Evolutionary conservation across 1,140 invertebrate species (phyloP), one percentile per base, ranked within the genome.

Genomic region (Trinorchestia longiramus): DNA sequence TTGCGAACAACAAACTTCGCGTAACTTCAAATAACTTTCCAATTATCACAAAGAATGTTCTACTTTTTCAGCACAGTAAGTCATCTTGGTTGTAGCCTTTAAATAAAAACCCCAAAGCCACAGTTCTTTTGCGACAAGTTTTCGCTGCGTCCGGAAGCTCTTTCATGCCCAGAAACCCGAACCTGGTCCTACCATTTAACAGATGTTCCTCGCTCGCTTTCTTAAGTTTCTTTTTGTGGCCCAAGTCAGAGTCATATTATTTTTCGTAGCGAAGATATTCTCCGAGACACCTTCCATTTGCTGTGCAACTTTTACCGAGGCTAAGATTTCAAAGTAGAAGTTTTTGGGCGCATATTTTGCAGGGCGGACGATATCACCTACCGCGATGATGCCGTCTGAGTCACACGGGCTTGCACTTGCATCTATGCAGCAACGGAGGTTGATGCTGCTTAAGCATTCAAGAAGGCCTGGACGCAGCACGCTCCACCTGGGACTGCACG

Each of bases 221-320:
- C 88, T 91, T 91, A 91, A 91, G 88, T 91, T 91, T 91, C 88
- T 91, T 91, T 43, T 43, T 43, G 41, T 42, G 88, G 88, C 41
- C 41, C 88, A 42, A 91, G 88, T 91, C 88, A 91, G 88, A 42
- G 88, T 91, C 43, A 91, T 91, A 91, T 91, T 91, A 42, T 91
- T 91, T 91, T 91, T 43, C 88, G 88, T 91, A 77, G 62, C 43
- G 88, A 91, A 42, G 88, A 91, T 91, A 91, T 91, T 43, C 43
- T 91, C 41, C 41, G 88, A 91, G 88, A 91, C 88, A 91, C 88
- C 43, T 91, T 91, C 88, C 88, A 91, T 91, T 91, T 91, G 88
- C 88, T 42, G 41, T 43, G 88, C 43, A 91, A 91, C 88, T 91
- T 91, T 91, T 91, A 44, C 88, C 88, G 41, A 91, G 88, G 6